Base-by-base conservation (phyloP, 1,140 invertebrate genomes). In the Drosophila biarmipes region DNA sequence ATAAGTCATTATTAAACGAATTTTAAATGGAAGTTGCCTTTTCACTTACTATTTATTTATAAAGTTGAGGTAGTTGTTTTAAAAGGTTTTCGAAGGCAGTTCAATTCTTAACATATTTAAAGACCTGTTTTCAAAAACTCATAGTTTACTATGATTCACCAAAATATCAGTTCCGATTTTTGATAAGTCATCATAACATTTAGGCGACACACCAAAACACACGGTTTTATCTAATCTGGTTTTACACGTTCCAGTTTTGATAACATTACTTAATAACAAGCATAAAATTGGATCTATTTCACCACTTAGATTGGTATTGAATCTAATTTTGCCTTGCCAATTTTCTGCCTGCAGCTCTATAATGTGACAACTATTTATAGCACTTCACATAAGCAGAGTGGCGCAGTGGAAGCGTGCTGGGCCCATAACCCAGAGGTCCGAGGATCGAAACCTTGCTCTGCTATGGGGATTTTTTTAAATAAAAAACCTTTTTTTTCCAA, bases 381-480 rank as follows among this genome's bases (percentile, higher is more conserved):
- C 0, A 14, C 5, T 31, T 40, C 15, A 4, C 17, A 27, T n/a
- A 4, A 95, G 95, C 97, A 98, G 96, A 97, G 96, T 97, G 97
- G 97, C 96, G 96, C 96, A 97, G 96, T 96, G 96, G 97, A 97
- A 98, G 97, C 96, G 97, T 97, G 96, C 96, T 98, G 96, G 97
- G 97, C 97, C 96, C 97, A 97, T 97, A 98, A 97, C 97, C 96
- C 97, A 98, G 97, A 98, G 97, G 97, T 97, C 96, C 95, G 96
- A 96, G 95, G 96, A 97, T 97, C 96, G 96, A 97, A 97, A 97
- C 96, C 95, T 96, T 95, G 95, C 95, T 96, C 96, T 97, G 96
- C 96, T 97, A 96, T 17, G 11, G 27, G 8, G 8, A 10, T 31
- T 31, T 31, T 31, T 31, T 31, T 31, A 3, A 3, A 3, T 29